Base-by-base conservation (phyloP, 2,888 invertebrate species). In the Parnassius smintheus region DNA sequence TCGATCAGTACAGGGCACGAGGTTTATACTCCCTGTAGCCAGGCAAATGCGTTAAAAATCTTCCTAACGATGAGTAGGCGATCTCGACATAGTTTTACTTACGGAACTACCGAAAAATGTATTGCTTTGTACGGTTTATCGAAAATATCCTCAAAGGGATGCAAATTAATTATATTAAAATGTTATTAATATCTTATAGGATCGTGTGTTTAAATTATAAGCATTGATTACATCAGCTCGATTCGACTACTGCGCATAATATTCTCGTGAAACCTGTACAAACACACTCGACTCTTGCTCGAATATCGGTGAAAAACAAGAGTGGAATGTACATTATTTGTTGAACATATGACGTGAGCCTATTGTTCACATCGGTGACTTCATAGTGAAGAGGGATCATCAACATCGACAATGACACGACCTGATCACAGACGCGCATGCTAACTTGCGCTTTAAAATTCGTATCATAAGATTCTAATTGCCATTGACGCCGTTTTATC, bases 241-340 rank as follows among this genome's bases (percentile, higher is more conserved):
- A 64, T 66, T 58, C 61, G 69, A 72, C 77, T 80, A 86, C 85
- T 88, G 86, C 88, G 91, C 86, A 89, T 78, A 83, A 89, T 78
- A 83, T 82, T 78, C 75, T 78, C 74, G 70, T 70, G 74, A 83
- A 87, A 86, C 84, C 85, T 88, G 85, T 82, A 79, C 78, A 88
- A 91, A 88, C 80, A 88, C 11, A 49, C 18, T 49, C 13, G 12
- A 13, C 68, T 78, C 76, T 72, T 77, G 69, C 78, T 72, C 77
- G 70, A 67, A 59, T 60, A 65, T 59, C 64, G 69, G 74, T 75
- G 81, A 82, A 83, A 80, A 83, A 84, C 80, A 84, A 76, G 72
- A 76, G 74, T 72, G 78, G 78, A 77, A 77, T 82, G 77, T 81
- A 80, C 75, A 80, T 78, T 78, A 78, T 75, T 70, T 74, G 70